Evolutionary conservation across 2,113 vertebrate genomes (phyloP), one percentile per base, ranked within the genome.

Genomic region (Gobius niger): DNA sequence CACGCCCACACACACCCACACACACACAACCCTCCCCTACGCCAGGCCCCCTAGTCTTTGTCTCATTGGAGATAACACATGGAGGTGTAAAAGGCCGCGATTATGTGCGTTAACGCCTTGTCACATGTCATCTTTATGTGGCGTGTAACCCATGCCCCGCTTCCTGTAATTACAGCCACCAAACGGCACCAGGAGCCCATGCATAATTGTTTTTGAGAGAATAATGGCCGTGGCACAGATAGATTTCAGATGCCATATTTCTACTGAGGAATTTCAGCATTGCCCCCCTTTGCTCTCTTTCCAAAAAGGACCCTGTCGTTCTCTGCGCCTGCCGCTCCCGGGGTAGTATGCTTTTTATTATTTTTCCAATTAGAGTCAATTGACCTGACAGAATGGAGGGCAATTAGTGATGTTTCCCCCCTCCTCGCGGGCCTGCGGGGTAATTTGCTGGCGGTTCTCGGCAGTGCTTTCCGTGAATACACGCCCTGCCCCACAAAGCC

Each of bases 321-420:
- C 86, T 85, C 85, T 72, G 93, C 89, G 92, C 94, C 93, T 91
- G 91, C 94, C 92, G 95, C 96, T 96, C 88, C 94, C 94, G 95
- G 95, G 93, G 95, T 95, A 96, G 94, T 95, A 94, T 95, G 94
- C 87, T 96, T 96, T 97, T 96, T 96, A 96, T 96, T 97, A 98
- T 97, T 96, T 98, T 96, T 96, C 95, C 96, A 96, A 98, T 97
- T 96, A 98, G 95, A 97, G 95, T 98, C 96, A 98, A 98, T 96
- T 97, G 96, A 98, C 96, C 96, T 97, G 96, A 98, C 96, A 98
- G 95, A 98, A 97, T 97, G 95, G 96, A 96, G 95, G 95, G 94
- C 95, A 98, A 97, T 98, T 98, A 97, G 95, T 94, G 94, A 96
- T 96, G 95, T 95, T 95, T 95, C 85, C 87, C 86, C 24, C 85